phyloP scores from a whole-genome alignment of 2,113 vertebrate species.

The Cyprinodon tularosa region DNA sequence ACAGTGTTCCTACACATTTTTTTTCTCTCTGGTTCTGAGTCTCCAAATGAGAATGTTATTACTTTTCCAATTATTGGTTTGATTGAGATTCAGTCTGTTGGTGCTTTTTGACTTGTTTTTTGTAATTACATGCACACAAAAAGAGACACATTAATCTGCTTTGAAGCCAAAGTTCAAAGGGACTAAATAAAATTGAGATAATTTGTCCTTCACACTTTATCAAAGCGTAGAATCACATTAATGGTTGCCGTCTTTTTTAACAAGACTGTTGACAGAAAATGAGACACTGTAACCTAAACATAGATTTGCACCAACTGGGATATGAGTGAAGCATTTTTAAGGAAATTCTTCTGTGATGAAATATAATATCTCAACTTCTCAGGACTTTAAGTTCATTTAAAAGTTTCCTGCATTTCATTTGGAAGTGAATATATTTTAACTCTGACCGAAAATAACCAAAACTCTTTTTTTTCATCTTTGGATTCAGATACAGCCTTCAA shows the following conservation, averaged over 20 bases:
- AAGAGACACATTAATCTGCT: constrained; percentile 32
- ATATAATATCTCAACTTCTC: background rate
- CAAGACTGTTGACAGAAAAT: constrained; percentile 20
- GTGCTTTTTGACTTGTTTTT: constrained; percentile 18
- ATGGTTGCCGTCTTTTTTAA: constrained; percentile 13
- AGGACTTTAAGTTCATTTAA: background rate
- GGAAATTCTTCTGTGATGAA: background rate
- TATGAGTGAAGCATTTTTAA: constrained; percentile 10
- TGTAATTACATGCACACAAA: constrained; percentile 28
- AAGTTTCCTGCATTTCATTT: background rate
- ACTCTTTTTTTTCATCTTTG: background rate
- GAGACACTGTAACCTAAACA: constrained; percentile 1
- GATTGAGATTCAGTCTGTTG: constrained; percentile 17
- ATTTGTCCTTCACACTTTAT: constrained; percentile 31
- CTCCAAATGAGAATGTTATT: background rate
- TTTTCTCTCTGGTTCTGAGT: background rate
- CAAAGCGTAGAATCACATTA: constrained; percentile 14
- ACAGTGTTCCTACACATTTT: background rate
- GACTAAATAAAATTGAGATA: constrained; percentile 1
- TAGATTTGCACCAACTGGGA: background rate
- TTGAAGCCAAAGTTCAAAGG: constrained; percentile 61
- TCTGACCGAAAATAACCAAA: background rate
- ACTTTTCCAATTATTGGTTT: constrained; percentile 30
- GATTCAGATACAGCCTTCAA: background rate
- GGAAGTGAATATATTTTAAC: background rate